A percentile compares a stretch with the other conserved stretches of the same genome.
Evolutionary conservation across 2,113 vertebrate species (phyloP).

Genomic region (Lethenteron camtschaticum): DNA sequence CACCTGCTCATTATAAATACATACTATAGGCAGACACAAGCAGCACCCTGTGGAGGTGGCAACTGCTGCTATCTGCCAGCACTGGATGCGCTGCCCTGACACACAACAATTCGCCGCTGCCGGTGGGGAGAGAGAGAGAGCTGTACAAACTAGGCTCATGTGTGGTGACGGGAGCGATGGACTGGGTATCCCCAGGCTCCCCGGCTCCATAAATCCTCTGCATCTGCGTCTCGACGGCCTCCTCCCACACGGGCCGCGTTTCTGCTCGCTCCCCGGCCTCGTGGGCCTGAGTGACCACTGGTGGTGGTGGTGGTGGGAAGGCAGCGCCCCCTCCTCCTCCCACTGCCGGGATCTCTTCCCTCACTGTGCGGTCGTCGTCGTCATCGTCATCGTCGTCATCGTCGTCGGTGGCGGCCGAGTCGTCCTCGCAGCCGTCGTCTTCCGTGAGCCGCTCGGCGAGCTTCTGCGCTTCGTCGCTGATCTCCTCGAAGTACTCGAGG

Average conservation of each 20-base stretch:
- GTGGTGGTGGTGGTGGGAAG: constrained; percentile 26
- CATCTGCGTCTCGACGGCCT: constrained; percentile 97
- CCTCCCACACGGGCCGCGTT: constrained; percentile 84
- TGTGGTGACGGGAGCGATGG: no score
- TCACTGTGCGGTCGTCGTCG: constrained; percentile 74
- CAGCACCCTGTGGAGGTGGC: no score
- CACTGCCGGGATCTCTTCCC: constrained; percentile 50
- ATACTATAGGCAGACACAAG: no score
- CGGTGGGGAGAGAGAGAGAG: no score
- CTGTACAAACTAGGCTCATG: no score
- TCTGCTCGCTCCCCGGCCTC: constrained; percentile 80
- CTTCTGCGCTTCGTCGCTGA: constrained; percentile 79
- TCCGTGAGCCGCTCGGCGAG: constrained; percentile 66
- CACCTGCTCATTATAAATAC: no score
- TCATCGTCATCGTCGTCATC: constrained; percentile 55
- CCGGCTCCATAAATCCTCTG: constrained; percentile 72
- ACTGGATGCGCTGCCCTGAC: no score
- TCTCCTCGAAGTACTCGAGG: constrained; percentile 76
- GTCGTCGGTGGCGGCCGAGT: constrained; percentile 36
- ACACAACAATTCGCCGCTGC: no score
- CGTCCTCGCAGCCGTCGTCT: constrained; percentile 55
- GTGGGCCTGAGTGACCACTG: constrained; percentile 52
- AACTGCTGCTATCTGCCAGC: no score
- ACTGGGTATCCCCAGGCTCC: no score
- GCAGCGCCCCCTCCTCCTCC: no score